Evolutionary conservation across 2,113 vertebrate species (phyloP).

Genomic region (Anguilla rostrata): DNA sequence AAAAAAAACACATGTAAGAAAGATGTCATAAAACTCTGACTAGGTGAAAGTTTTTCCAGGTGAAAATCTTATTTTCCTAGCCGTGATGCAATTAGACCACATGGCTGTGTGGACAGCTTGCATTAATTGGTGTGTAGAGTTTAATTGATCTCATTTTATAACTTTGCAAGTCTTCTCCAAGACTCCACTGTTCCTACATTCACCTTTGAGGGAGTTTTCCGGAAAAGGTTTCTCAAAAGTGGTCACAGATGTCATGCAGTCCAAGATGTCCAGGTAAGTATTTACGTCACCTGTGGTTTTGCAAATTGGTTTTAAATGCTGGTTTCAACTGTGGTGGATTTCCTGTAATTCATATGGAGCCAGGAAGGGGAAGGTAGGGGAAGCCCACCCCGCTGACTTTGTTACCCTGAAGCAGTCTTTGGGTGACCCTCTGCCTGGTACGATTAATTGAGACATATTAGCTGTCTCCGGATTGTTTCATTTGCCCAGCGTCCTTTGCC

Average conservation of each 20-base stretch:
- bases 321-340: background rate
- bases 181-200: background rate
- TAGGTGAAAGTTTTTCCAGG: background rate
- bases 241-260: background rate
- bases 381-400: background rate
- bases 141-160: background rate
- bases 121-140: background rate
- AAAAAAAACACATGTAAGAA: background rate
- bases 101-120: background rate
- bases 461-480: background rate
- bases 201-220: background rate
- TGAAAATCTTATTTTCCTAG: background rate
- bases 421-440: background rate
- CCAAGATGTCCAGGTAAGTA: background rate
- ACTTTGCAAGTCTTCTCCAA: background rate
- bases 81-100: background rate
- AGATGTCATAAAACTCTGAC: background rate
- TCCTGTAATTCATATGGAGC: background rate
- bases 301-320: background rate
- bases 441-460: conserved; percentile 23
- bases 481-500: background rate
- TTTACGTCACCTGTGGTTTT: background rate
- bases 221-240: background rate
- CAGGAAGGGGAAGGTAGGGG: background rate
- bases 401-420: background rate